A percentile compares a stretch with the other conserved stretches of the same genome.
These are phyloP conservation scores for Catocala sponsa DNA, from an alignment of 2,888 invertebrate genomes.

Conservation along the genomic window DNA sequence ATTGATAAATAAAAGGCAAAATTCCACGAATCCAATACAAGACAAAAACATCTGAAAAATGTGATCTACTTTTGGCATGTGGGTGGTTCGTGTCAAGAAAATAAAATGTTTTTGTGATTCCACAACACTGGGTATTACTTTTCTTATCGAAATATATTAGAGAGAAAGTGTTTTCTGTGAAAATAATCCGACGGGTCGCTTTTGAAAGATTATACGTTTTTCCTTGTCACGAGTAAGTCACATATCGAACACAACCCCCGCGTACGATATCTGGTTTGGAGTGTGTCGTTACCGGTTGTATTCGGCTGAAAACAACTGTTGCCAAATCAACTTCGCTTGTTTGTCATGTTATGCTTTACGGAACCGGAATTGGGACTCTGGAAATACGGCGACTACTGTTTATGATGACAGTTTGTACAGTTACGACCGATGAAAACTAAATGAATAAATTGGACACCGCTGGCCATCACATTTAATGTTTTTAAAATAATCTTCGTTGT, in stretches of 20 bases:
- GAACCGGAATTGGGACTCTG: slow-evolving; percentile 36
- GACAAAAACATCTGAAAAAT: neutral
- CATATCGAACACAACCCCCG: slow-evolving; percentile 18
- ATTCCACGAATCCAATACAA: too few relatives aligned
- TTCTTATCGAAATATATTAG: slow-evolving; percentile 14
- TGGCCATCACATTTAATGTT: neutral
- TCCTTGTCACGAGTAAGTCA: slow-evolving; percentile 21
- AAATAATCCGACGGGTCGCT: slow-evolving; percentile 18
- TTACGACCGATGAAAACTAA: slow-evolving; percentile 23
- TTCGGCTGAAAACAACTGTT: slow-evolving; percentile 39
- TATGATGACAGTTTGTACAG: slow-evolving; percentile 20
- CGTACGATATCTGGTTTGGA: slow-evolving; percentile 11
- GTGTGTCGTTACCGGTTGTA: slow-evolving; percentile 9
- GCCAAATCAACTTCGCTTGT: slow-evolving; percentile 44
- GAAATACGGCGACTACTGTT: slow-evolving; percentile 22
- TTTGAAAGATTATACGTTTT: slow-evolving; percentile 24
- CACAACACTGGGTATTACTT: slow-evolving; percentile 7
- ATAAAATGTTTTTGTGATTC: slow-evolving; percentile 7
- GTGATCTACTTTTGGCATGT: neutral
- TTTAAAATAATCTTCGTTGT: too few relatives aligned
- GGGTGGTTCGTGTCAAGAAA: slow-evolving; percentile 6
- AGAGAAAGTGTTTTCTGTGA: slow-evolving; percentile 20
- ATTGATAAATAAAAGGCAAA: too few relatives aligned
- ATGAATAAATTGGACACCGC: slow-evolving; percentile 23
- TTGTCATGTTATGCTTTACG: slow-evolving; percentile 35